These are phyloP conservation scores for Acromyrmex echinatior DNA, from an alignment of 1,140 invertebrate genomes.

Conservation along the genomic window DNA sequence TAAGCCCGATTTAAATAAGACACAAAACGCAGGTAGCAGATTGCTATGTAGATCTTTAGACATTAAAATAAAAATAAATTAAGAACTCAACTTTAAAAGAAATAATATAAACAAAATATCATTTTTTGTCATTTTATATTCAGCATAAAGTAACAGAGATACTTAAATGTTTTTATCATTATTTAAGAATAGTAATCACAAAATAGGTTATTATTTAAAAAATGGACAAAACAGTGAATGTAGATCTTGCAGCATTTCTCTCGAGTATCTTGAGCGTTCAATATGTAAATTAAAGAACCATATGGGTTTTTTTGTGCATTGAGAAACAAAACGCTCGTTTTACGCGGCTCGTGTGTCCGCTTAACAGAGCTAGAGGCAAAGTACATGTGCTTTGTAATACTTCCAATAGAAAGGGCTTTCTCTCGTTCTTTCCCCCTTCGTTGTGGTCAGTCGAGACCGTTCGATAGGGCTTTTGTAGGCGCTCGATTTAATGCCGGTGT, in stretches of 20 bases:
- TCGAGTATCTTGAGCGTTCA: background rate
- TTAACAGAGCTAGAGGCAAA: background rate
- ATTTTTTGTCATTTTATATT: background rate
- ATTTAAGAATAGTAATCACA: background rate
- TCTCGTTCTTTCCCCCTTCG: conserved; percentile 36
- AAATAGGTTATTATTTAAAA: background rate
- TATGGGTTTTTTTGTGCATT: background rate
- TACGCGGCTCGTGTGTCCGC: conserved; percentile 37
- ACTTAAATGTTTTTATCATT: background rate
- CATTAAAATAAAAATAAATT: background rate
- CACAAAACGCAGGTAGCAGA: too few relatives aligned
- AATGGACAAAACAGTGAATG: background rate
- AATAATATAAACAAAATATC: background rate
- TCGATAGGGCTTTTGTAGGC: conserved; percentile 52
- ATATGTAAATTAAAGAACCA: background rate
- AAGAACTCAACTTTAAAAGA: background rate
- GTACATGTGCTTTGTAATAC: conserved; percentile 42
- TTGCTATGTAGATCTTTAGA: background rate
- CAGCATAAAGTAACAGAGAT: background rate
- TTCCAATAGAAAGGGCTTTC: conserved; percentile 64
- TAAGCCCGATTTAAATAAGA: too few relatives aligned
- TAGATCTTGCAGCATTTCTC: background rate
- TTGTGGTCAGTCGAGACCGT: conserved; percentile 27
- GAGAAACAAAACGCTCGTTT: conserved; percentile 28
- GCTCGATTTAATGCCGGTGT: conserved; percentile 43